Percentiles rank a stretch among this genome's conserved stretches.
These are phyloP conservation scores for Piezodorus guildinii DNA, from an alignment of 1,140 invertebrate species.

Conservation along the genomic window DNA sequence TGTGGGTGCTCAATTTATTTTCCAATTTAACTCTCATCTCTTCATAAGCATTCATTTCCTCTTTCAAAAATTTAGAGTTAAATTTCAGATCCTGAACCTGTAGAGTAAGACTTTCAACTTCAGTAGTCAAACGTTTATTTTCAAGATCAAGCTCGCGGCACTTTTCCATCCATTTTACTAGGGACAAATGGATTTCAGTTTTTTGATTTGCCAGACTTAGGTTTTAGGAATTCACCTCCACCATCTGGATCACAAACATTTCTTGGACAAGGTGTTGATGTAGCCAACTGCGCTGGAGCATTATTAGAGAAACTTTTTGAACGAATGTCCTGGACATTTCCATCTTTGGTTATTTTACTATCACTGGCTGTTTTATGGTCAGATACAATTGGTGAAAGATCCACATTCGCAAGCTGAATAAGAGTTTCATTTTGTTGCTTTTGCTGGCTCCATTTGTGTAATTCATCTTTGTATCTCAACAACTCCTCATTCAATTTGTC, in stretches of 20 bases:
- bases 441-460: too few species aligned
- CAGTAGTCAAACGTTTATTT: slow-evolving; percentile 1
- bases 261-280: slow-evolving; percentile 14
- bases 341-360: background rate
- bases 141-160: background rate
- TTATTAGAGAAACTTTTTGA: background rate
- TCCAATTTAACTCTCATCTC: slow-evolving; percentile 10
- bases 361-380: too few species aligned
- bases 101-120: slow-evolving; percentile 1
- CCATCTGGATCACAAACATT: background rate
- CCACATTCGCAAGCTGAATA: too few species aligned
- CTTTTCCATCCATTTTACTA: slow-evolving; percentile 19
- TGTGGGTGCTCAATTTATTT: slow-evolving; percentile 2
- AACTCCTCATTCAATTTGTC: too few species aligned
- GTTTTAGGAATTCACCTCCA: background rate
- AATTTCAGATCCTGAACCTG: slow-evolving; percentile 6
- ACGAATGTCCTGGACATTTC: background rate
- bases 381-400: too few species aligned
- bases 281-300: background rate
- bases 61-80: background rate
- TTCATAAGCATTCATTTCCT: slow-evolving; percentile 16
- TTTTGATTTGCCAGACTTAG: background rate
- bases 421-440: too few species aligned
- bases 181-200: background rate
- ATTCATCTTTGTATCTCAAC: too few species aligned